Evolutionary conservation across 2,888 invertebrate genomes (phyloP).

Genomic region (Eilema griseolum): DNA sequence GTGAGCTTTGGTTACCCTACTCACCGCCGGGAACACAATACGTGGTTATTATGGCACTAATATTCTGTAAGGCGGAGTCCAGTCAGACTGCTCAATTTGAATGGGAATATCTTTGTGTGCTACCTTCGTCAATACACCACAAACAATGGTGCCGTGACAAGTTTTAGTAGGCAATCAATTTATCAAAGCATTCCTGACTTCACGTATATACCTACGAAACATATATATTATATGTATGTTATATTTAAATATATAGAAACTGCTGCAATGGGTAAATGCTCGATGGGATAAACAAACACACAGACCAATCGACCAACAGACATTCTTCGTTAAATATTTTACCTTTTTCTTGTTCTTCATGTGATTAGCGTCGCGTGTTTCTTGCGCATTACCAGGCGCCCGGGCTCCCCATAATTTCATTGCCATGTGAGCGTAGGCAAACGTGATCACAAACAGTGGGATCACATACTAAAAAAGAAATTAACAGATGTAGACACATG

Average conservation of each 20-base stretch:
- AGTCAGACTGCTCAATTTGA: too few species aligned
- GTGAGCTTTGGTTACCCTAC: too few species aligned
- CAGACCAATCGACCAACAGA: too few species aligned
- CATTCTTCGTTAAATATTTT: slow-evolving; percentile 32
- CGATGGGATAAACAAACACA: neutral
- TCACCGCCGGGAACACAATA: too few species aligned
- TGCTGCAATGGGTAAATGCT: neutral
- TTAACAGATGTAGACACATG: slow-evolving; percentile 15
- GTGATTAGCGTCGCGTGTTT: slow-evolving; percentile 92
- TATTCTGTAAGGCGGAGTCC: too few species aligned
- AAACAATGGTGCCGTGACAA: neutral
- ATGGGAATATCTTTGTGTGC: too few species aligned
- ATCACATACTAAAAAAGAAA: slow-evolving; percentile 89
- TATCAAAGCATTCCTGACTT: neutral
- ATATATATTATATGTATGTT: neutral
- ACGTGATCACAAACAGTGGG: slow-evolving; percentile 93
- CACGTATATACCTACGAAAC: too few species aligned
- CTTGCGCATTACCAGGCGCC: slow-evolving; percentile 93
- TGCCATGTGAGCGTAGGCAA: slow-evolving; percentile 93
- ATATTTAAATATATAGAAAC: neutral
- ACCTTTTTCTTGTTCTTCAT: slow-evolving; percentile 95
- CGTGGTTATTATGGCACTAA: too few species aligned
- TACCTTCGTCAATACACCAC: too few species aligned
- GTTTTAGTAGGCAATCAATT: neutral
- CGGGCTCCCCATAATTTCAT: slow-evolving; percentile 92